Evolutionary conservation across 1,140 invertebrate species (phyloP), one percentile per base, ranked within the genome.

Genomic region (Lysiphlebus fabarum): DNA sequence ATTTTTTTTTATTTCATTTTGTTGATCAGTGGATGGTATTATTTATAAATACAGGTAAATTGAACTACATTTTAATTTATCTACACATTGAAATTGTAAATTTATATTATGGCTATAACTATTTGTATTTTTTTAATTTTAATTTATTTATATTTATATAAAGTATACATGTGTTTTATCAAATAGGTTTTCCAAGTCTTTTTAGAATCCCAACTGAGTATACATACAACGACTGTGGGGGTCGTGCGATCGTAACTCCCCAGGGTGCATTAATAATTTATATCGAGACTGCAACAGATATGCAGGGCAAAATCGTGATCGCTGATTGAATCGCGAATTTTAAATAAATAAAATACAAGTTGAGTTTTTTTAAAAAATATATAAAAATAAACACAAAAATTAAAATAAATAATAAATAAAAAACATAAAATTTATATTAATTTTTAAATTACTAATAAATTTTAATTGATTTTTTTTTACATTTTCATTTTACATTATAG

Each of bases 201-300:
- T 14, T 37, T 14, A 26, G 10, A 37, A 9, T 11, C n/a, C n/a
- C 8, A 42, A 37, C 9, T 50, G 14, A 4, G 11, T 4, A 37
- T 50, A 56, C 50, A 55, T 45, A 40, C 44, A 45, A 37, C 47
- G 2, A 26, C 33, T 6, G 43, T 43, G 12, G 53, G 42, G 56
- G 42, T 56, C 53, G 53, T 47, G 50, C 59, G 66, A 68, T 68
- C 67, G 58, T 51, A 26, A 36, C 49, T 38, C 56, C 53, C 63
- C 61, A 50, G 62, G 69, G 59, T 50, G 64, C 69, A 70, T 70
- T 68, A 70, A 70, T 72, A 72, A 70, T 72, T 72, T 72, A 70
- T 70, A 62, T 58, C 47, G 43, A 50, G 12, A 37, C 47, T 5
- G 17, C n/a, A 40, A 33, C 49, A 65, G 64, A 70, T 67, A 69